Conservation (phyloP, 2,113 vertebrate genomes). For the Ploceus nigricollis region DNA sequence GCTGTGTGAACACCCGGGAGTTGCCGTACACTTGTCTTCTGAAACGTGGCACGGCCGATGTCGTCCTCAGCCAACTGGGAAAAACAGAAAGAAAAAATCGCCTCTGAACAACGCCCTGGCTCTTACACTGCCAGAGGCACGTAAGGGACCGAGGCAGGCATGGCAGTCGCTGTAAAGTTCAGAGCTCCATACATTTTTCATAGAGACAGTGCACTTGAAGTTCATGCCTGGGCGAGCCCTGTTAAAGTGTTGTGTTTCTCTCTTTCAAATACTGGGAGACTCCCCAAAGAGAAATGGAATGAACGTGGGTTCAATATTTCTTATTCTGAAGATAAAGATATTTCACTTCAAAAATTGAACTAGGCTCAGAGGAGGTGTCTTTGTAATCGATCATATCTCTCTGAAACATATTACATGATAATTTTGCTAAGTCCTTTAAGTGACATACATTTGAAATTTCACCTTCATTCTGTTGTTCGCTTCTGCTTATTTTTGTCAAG, state of each 20-base stretch:
- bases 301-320: neutral
- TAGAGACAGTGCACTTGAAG: neutral
- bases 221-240: neutral
- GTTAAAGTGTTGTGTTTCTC: too few relatives aligned
- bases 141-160: neutral
- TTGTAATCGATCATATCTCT: neutral
- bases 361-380: neutral
- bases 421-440: neutral
- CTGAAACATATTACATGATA: neutral
- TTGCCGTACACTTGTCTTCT: fast-evolving
- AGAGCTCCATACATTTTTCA: neutral
- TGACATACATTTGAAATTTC: neutral
- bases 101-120: neutral
- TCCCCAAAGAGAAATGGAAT: neutral
- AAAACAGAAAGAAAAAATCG: neutral
- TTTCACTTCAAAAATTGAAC: neutral
- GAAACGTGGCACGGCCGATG: neutral
- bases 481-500: neutral
- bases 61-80: neutral
- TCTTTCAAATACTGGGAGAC: neutral
- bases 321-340: neutral
- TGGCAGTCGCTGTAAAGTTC: neutral
- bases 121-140: neutral
- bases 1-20: fast-evolving
- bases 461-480: neutral